Evolutionary conservation across 2,113 vertebrate species (phyloP).

Genomic region (Thamnophis sirtalis): DNA sequence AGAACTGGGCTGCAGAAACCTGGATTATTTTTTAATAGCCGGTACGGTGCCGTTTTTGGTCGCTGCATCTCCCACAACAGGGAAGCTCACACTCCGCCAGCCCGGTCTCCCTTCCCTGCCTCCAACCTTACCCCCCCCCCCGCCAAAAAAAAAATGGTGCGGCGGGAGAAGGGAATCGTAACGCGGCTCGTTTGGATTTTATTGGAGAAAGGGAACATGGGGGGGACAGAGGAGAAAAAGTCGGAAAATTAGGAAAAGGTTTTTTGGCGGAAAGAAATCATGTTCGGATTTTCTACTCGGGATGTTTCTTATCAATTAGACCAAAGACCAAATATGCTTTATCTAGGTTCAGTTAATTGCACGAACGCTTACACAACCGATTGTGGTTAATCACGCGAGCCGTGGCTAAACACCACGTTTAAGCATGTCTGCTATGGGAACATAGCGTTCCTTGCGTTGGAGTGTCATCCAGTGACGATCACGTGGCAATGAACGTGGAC

Average conservation of each 20-base stretch:
- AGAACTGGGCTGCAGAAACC: neutral
- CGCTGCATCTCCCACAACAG: neutral
- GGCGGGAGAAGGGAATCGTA: neutral
- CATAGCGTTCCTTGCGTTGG: neutral
- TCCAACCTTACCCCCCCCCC: neutral
- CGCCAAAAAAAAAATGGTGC: neutral
- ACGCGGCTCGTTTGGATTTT: neutral
- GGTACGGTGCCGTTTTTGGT: neutral
- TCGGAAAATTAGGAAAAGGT: neutral
- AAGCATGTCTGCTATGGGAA: neutral
- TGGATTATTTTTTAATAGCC: neutral
- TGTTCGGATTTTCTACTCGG: neutral
- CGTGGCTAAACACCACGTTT: neutral
- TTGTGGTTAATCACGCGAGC: neutral
- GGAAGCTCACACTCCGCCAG: neutral
- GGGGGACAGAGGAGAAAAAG: no score
- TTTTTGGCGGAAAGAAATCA: fast-evolving
- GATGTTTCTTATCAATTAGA: neutral
- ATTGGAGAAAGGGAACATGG: neutral
- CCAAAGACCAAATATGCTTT: neutral
- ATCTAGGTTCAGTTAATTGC: neutral
- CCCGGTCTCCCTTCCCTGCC: neutral
- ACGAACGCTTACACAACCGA: neutral
- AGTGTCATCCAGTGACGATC: neutral
- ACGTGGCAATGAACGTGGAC: neutral